Base-by-base conservation (phyloP, 2,888 invertebrate species). In the Ophion ventricosus region DNA sequence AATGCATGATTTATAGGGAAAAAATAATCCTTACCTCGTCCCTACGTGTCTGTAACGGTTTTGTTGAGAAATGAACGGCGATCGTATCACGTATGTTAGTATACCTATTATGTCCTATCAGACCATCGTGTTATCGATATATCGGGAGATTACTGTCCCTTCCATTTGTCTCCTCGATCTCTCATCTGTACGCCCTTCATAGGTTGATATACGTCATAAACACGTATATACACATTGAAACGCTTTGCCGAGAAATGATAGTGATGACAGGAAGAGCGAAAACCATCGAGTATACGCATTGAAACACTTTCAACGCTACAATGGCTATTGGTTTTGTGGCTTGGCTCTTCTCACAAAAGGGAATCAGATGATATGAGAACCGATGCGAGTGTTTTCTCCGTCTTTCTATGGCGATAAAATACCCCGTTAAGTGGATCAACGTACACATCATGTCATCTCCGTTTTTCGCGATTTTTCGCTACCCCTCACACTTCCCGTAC, bases 321-420 rank as follows among this genome's bases (percentile, higher is more conserved):
- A 64, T 14, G 25, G 49, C 56, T 54, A 20, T 40, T 20, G 57
- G 72, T 72, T 35, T 29, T 57, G 20, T 61, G 4, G 61, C 25
- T 26, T 61, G 20, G 3, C 61, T 25, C 61, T 17, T 35, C 35
- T 72, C 20, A 20, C 23, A 54, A 29, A 72, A 57, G 70, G 26
- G 54, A n/a, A 72, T 72, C 57, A 57, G 20, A 23, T 11, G 57
- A 63, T 63, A 74, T n/a, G 74, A 69, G 73, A 78, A 69, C 74
- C 67, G 23, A 43, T 29, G 23, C 43, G 4, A 23, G 70, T 72
- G 57, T 49, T 72, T 72, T 57, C 57, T 20, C 5, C 43, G 17
- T 78, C 23, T 77, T 63, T 78, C 25, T 69, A 74, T 43, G 8
- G 61, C 4, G 40, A 73, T 73, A 35, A 77, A 57, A 25, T 14